Base-by-base conservation (phyloP, 2,113 vertebrate genomes). In the Hucho hucho region DNA sequence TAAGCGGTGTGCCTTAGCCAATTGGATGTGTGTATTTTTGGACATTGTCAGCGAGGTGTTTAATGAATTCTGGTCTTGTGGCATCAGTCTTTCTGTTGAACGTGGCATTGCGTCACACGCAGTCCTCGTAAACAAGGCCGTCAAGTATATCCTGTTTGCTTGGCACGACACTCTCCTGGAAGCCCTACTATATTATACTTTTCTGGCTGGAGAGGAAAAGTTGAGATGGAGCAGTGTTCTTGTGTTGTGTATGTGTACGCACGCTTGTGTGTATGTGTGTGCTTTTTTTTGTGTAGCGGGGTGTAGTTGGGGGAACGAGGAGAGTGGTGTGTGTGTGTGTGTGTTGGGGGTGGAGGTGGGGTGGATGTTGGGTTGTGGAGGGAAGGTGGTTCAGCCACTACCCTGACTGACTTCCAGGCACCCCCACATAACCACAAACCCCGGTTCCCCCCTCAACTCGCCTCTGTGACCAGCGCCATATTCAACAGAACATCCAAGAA, bases 351-450 rank as follows among this genome's bases (percentile, higher is more conserved):
- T 43, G 37, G 9, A 84, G 79, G 87, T 63, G 86, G 81, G 89
- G 69, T 86, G 87, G 85, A 87, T 78, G 78, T 77, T 20, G 69
- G 83, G 73, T 81, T 88, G 86, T 32, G 70, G 83, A 83, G 84
- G 79, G 87, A 87, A 87, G 89, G 88, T 89, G 89, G 88, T 90
- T 89, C 83, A 81, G 87, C 89, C 86, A 83, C 88, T 89, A 83
- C 85, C 88, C 87, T 90, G 85, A 87, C 86, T 87, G 87, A 89
- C 89, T 91, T 86, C 90, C 84, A 91, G 84, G 83, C 37, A 43
- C 2, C 37, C 37, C 83, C 37, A 83, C 78, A 75, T 43, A 87
- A 90, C 89, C 84, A 7, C 90, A 89, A 87, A 84, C 47, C 73
- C 74, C 68, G 28, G 32, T 65, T 43, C 75, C 71, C 67, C 70